Conservation (phyloP, 2,797 vertebrate species). For the Distichodus sexfasciatus region DNA sequence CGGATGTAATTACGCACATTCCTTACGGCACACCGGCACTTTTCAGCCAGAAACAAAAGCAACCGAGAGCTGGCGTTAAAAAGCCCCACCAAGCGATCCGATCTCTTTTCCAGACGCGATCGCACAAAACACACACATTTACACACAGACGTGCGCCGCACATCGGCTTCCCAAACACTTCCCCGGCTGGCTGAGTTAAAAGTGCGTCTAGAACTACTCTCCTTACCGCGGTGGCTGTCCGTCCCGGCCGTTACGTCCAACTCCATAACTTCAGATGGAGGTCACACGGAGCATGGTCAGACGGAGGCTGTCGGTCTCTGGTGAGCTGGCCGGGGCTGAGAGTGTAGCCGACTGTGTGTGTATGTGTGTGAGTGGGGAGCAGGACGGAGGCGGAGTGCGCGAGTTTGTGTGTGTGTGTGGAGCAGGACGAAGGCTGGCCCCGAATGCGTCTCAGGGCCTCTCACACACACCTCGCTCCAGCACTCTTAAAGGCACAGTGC, state of each 20-base stretch:
- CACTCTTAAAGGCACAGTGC: constrained; percentile 81
- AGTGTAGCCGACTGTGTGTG: background rate
- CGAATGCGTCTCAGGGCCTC: constrained; percentile 73
- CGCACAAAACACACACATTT: background rate
- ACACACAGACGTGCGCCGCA: background rate
- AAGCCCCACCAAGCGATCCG: constrained; percentile 12
- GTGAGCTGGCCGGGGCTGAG: constrained; percentile 33
- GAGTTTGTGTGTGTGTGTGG: constrained; percentile 33
- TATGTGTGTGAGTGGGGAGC: constrained; percentile 17
- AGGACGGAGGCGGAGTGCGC: constrained; percentile 61
- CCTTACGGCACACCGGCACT: constrained; percentile 1
- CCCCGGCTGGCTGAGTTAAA: constrained; percentile 39
- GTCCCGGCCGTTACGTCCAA: constrained; percentile 67
- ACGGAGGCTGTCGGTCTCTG: too few species aligned
- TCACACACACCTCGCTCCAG: constrained; percentile 68
- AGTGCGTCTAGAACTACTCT: constrained; percentile 25
- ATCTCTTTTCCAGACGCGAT: constrained; percentile 36
- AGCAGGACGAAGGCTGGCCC: constrained; percentile 69
- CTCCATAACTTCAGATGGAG: constrained; percentile 75
- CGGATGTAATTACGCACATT: constrained; percentile 28
- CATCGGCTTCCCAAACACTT: constrained; percentile 14
- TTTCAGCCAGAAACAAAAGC: constrained; percentile 17
- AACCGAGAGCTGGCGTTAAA: background rate
- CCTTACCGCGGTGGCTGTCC: constrained; percentile 79
- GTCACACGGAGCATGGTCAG: constrained; percentile 57